Evolutionary conservation across 2,113 vertebrate genomes (phyloP).

Genomic region (Saimiri boliviensis): DNA sequence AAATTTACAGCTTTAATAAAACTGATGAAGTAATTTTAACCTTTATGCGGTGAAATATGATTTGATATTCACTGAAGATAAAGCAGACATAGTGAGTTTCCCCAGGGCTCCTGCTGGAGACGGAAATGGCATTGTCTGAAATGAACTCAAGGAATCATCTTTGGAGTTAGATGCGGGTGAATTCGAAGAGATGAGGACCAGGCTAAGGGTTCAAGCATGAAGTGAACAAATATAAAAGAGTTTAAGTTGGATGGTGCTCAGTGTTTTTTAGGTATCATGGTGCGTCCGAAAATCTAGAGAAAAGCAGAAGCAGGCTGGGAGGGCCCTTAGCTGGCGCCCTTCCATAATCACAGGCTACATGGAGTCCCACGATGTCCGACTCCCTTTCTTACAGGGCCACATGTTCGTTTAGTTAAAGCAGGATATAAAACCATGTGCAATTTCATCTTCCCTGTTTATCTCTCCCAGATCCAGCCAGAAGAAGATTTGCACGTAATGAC

Average conservation of each 20-base stretch:
- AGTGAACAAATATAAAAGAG: not conserved
- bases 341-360: not conserved
- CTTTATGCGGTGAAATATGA: conserved; percentile 28
- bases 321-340: not conserved
- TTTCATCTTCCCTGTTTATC: conserved; percentile 44
- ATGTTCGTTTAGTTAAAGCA: conserved; percentile 29
- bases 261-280: not conserved
- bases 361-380: not conserved
- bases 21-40: conserved; percentile 52
- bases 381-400: not conserved
- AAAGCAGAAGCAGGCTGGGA: not conserved
- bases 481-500: conserved; percentile 50
- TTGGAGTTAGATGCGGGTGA: not conserved
- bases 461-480: conserved; percentile 3
- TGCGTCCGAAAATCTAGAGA: not conserved
- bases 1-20: conserved; percentile 72
- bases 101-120: not conserved
- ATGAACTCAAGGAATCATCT: not conserved
- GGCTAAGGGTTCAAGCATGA: not conserved
- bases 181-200: not conserved
- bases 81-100: not conserved
- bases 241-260: not conserved
- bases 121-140: not conserved
- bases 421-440: conserved; percentile 9
- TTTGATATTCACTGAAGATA: conserved; percentile 48